phyloP scores from a whole-genome alignment of 2,797 vertebrate species.

The Schizopygopsis malacanthus region DNA sequence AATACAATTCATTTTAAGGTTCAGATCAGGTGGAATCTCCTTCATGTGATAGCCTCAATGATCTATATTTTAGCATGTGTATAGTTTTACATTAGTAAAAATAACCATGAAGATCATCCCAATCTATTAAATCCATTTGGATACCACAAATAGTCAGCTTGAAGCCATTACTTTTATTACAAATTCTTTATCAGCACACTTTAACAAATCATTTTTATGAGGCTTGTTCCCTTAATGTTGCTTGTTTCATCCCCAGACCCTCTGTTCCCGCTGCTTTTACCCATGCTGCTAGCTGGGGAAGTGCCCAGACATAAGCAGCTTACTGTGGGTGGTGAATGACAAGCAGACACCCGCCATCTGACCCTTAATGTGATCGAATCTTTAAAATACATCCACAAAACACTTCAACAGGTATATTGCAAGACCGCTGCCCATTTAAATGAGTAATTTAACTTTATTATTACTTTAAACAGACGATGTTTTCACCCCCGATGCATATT shows the following conservation, averaged over 20 bases:
- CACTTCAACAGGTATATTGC: neutral
- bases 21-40: neutral
- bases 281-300: slow-evolving; percentile 34
- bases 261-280: slow-evolving; percentile 19
- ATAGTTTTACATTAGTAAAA: neutral
- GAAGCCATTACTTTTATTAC: neutral
- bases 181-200: neutral
- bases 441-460: neutral
- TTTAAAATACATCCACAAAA: neutral
- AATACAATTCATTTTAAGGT: neutral
- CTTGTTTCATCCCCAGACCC: slow-evolving; percentile 23
- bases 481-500: neutral
- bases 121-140: neutral
- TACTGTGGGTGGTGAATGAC: slow-evolving; percentile 57
- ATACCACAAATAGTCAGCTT: neutral
- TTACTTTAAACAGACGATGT: neutral
- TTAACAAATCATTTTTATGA: neutral
- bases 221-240: neutral
- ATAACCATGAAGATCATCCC: neutral
- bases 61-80: neutral
- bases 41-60: neutral
- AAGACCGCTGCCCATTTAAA: neutral
- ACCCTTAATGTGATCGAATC: slow-evolving; percentile 19
- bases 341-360: slow-evolving; percentile 61
- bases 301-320: slow-evolving; percentile 76